These are phyloP conservation scores for Dynastes hyllus DNA, from an alignment of 2,888 invertebrate genomes.

Conservation along the genomic window DNA sequence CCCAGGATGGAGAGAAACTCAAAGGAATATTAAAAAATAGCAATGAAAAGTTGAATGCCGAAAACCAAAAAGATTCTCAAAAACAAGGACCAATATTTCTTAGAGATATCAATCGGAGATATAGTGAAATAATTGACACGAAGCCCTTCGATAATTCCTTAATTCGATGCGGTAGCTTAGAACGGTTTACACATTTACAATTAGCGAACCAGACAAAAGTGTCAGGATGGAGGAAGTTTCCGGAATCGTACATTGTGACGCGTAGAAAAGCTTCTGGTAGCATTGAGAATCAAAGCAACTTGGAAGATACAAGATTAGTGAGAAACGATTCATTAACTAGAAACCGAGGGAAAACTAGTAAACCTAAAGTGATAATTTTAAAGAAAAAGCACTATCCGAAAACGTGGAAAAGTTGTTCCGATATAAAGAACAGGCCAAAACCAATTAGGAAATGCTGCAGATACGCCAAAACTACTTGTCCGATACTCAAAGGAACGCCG, in stretches of 20 bases:
- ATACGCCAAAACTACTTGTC: constrained; percentile 69
- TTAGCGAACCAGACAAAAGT: constrained; percentile 24
- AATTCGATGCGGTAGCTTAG: constrained; percentile 70
- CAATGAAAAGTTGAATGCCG: constrained; percentile 61
- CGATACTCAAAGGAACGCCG: constrained; percentile 63
- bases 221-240: constrained; percentile 68
- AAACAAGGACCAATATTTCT: constrained; percentile 59
- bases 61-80: constrained; percentile 57
- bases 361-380: constrained; percentile 63
- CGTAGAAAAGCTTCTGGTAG: constrained; percentile 59
- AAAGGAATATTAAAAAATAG: constrained; percentile 67
- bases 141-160: constrained; percentile 71
- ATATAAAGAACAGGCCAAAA: constrained; percentile 64
- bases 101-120: constrained; percentile 67
- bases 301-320: constrained; percentile 2
- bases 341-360: constrained; percentile 47
- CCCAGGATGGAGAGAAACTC: constrained; percentile 53
- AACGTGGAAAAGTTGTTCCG: constrained; percentile 70
- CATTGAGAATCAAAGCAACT: background rate
- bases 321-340: constrained; percentile 27
- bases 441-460: constrained; percentile 69
- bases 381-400: constrained; percentile 65
- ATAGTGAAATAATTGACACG: constrained; percentile 73
- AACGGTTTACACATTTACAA: constrained; percentile 63
- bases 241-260: constrained; percentile 70